Evolutionary conservation across 1,140 invertebrate genomes (phyloP), one percentile per base, ranked within the genome.

Genomic region (Trichomalopsis sarcophagae): DNA sequence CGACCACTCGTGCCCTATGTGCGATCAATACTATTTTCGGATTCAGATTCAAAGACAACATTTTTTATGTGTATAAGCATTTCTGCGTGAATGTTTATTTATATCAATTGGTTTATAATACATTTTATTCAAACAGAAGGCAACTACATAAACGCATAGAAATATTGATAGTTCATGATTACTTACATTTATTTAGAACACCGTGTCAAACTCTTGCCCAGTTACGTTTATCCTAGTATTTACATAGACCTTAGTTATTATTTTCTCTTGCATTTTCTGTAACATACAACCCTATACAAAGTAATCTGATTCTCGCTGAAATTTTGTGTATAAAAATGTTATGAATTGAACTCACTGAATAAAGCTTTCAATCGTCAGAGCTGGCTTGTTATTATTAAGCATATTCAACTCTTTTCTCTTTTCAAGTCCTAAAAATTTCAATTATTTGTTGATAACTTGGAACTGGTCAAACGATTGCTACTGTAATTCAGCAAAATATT

Each of bases 241-340:
- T 79, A 84, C 76, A 84, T 33, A 50, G 27, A 77, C 40, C 9
- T 76, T 76, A 36, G 21, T 75, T 33, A 27, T 44, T 17, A 68
- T 40, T 3, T 36, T 79, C 82, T 71, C 44, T 55, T 44, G 73
- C 9, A 66, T 80, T 62, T 84, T 84, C 77, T 84, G 83, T 80
- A 84, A 84, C 83, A 84, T 79, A 84, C 55, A 84, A 84, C 47
- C 69, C 50, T 80, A n/a, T 4, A 84, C 66, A 80, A 80, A 80
- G 30, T 84, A 84, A 80, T 47, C 68, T 55, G 7, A 80, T 79
- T n/a, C 76, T 84, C 30, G 11, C 17, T 30, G 2, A 6, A 66
- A 86, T 79, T 86, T 17, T 21, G 50, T 14, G 11, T 27, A 50
- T 21, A 84, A 81, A 66, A 76, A 17, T 75, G 13, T 9, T 23